Evolutionary conservation across 2,888 invertebrate genomes (phyloP).

Genomic region (Dermolepida albohirtum): DNA sequence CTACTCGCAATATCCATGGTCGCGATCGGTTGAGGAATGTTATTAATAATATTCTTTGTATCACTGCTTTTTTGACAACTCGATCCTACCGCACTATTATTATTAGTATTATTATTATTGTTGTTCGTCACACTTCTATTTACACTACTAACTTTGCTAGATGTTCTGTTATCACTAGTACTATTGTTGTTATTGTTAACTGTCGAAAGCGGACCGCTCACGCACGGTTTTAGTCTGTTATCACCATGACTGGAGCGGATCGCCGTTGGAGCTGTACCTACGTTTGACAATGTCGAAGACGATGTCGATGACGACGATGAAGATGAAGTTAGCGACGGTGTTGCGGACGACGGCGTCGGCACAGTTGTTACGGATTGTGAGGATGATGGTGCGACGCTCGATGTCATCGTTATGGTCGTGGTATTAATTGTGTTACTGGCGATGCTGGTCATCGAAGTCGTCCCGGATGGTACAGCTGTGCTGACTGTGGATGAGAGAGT

Average conservation of each 20-base stretch:
- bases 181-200: slow-evolving; percentile 22
- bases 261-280: slow-evolving; percentile 48
- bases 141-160: slow-evolving; percentile 62
- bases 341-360: slow-evolving; percentile 33
- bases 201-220: slow-evolving; percentile 53
- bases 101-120: slow-evolving; percentile 38
- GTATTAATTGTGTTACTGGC: slow-evolving; percentile 15
- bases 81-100: slow-evolving; percentile 54
- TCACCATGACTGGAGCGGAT: slow-evolving; percentile 55
- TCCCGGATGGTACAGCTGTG: slow-evolving; percentile 53
- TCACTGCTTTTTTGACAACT: slow-evolving; percentile 51
- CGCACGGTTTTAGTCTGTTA: slow-evolving; percentile 61
- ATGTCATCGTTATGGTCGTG: slow-evolving; percentile 1
- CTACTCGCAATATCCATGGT: slow-evolving; percentile 13
- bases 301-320: slow-evolving; percentile 42
- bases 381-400: slow-evolving; percentile 8
- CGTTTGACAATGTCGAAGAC: slow-evolving; percentile 54
- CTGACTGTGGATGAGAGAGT: slow-evolving; percentile 59
- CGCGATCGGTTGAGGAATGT: slow-evolving; percentile 41
- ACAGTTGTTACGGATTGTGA: not conserved
- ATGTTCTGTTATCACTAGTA: slow-evolving; percentile 48
- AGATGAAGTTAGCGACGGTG: slow-evolving; percentile 27
- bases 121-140: slow-evolving; percentile 56
- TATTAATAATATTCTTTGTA: slow-evolving; percentile 44
- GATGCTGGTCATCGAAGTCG: slow-evolving; percentile 12